Percentiles rank a stretch among this genome's conserved stretches.
Evolutionary conservation across 2,888 invertebrate species (phyloP).

Genomic region (Exephanes ischioxanthus): DNA sequence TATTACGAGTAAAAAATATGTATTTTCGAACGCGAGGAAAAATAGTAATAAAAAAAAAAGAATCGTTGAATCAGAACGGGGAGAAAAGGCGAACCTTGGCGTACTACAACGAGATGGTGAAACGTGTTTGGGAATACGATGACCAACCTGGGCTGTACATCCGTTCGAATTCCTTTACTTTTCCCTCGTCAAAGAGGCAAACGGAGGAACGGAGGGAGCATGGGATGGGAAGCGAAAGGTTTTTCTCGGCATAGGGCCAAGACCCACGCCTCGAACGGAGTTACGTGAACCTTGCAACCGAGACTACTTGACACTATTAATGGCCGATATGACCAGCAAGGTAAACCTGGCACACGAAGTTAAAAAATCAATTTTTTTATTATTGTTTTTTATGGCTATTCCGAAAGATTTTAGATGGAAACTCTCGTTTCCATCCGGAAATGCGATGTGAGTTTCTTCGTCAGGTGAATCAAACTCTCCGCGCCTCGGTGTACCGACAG

Average conservation of each 20-base stretch:
- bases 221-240: slow-evolving; percentile 21
- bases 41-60: not conserved
- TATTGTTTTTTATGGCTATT: not conserved
- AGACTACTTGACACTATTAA: not conserved
- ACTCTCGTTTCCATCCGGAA: slow-evolving; percentile 52
- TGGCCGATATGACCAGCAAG: not conserved
- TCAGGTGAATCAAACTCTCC: slow-evolving; percentile 61
- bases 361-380: not conserved
- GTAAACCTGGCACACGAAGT: not conserved
- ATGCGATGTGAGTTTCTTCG: slow-evolving; percentile 58
- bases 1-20: not conserved
- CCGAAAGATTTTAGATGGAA: not conserved
- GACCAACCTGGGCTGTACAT: slow-evolving; percentile 14
- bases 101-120: slow-evolving; percentile 52
- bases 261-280: slow-evolving; percentile 30
- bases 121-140: slow-evolving; percentile 55
- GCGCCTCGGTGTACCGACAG: slow-evolving; percentile 40
- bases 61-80: slow-evolving; percentile 31
- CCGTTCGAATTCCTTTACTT: slow-evolving; percentile 33
- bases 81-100: not conserved
- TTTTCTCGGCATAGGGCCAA: slow-evolving; percentile 57
- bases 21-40: not conserved
- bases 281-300: slow-evolving; percentile 8
- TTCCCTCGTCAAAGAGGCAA: slow-evolving; percentile 10
- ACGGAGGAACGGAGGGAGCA: slow-evolving; percentile 26